phyloP scores from a whole-genome alignment of 2,113 vertebrate species.

The Sciurus niger region DNA sequence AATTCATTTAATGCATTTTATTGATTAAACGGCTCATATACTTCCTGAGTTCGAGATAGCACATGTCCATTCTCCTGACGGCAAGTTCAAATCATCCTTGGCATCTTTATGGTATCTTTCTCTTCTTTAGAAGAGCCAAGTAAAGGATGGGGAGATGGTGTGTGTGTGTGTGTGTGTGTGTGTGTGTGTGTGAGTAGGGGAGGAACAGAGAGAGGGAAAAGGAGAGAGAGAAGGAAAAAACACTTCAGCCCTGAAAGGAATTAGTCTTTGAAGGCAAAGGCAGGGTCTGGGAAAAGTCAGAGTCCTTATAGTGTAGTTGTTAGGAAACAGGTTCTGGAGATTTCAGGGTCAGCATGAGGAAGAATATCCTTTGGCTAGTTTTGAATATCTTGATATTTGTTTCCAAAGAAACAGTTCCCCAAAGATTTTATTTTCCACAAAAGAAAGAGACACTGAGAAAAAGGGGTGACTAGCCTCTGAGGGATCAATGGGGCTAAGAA shows the following conservation, averaged over 20 bases:
- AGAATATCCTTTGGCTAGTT: not conserved
- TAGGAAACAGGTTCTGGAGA: not conserved
- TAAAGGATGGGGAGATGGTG: not conserved
- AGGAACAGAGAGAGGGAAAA: not conserved
- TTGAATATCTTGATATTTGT: not conserved
- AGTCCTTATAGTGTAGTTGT: not conserved
- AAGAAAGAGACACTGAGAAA: not conserved
- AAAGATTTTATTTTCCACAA: not conserved
- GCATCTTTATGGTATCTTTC: not conserved
- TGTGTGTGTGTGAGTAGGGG: not conserved
- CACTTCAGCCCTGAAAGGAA: not conserved
- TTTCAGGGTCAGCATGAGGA: not conserved
- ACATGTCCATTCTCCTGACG: not conserved
- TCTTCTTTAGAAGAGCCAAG: not conserved
- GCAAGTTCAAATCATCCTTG: conserved; percentile 1
- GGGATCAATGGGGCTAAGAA: not conserved
- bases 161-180: too few species aligned
- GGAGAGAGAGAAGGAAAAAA: not conserved
- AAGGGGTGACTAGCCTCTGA: not conserved
- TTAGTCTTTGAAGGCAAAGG: not conserved
- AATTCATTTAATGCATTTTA: conserved; percentile 52
- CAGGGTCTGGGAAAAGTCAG: not conserved
- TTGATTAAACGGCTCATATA: not conserved
- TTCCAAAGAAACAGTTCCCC: not conserved
- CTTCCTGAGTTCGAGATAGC: not conserved